Base-by-base conservation (phyloP, 2,888 invertebrate species). In the Spodoptera littoralis region DNA sequence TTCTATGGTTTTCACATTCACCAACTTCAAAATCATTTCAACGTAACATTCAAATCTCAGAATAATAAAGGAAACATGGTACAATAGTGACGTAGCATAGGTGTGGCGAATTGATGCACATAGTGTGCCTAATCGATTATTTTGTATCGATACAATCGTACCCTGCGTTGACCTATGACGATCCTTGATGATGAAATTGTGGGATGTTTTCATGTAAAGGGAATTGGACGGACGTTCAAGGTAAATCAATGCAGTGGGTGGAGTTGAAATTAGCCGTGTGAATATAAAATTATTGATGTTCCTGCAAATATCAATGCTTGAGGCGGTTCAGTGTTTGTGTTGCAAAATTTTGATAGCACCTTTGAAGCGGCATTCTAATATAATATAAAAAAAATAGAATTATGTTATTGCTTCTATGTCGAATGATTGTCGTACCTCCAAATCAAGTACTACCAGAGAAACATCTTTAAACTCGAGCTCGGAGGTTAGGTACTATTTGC, bases 71-170 rank as follows among this genome's bases (percentile, higher is more conserved):
- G 61, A 73, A 80, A 73, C 65, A 57, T 80, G 75, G 75, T 57
- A 63, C 50, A 65, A 66, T 64, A 72, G 61, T 63, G 73, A 67
- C 60, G 60, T 65, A 57, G 52, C 72, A 73, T 63, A 68, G 69
- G 78, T 57, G 67, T 47, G 53, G 36, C 84, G 57, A 80, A 83
- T 83, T 61, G 63, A 67, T 66, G 77, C 51, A 54, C 74, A 68
- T 53, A 59, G 73, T 77, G 75, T 76, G 67, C 55, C 73, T 52
- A 82, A 84, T 85, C 79, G 82, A 82, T 82, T 76, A 68, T 61
- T 56, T 53, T 62, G 73, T 63, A 75, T 69, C 73, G 66, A 81
- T 81, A 69, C 65, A 63, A 65, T 65, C 52, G 67, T 77, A 70
- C 75, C 70, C 74, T 70, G 64, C 73, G 48, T 60, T 80, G 80